Evolutionary conservation across 2,113 vertebrate genomes (phyloP), one percentile per base, ranked within the genome.

Genomic region (Caranx melampygus): DNA sequence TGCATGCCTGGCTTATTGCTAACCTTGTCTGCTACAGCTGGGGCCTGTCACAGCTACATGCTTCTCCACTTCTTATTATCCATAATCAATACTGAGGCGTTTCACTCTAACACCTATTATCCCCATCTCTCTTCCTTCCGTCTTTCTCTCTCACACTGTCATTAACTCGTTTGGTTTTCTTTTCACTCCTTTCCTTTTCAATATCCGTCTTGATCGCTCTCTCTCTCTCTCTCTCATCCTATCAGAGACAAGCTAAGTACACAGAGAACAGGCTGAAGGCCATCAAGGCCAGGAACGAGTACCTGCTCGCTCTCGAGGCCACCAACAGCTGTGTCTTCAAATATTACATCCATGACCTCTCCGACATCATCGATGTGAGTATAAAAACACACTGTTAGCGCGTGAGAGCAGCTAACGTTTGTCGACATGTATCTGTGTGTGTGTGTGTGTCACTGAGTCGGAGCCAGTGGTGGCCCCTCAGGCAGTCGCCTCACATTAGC

Each of bases 261-360:
- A 99, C 98, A 13, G 97, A 99, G 66, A 99, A 99, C 91, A 97
- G 95, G 78, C 95, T 99, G 93, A 99, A 99, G 92, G 98, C 98
- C 59, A 97, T 98, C 72, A 99, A 99, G 92, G 98, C 98, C 61
- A 95, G 98, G 78, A 99, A 99, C 8, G 98, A 99, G 79, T 99
- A 99, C 89, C 95, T 99, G 77, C 94, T 99, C 6, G 97, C 97
- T 55, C 95, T 99, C 78, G 98, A 99, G 86, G 98, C 97, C 55
- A 99, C 98, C 91, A 99, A 99, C 51, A 95, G 96, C 7, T 99
- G 97, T 1, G 97, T 99, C 86, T 99, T 99, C 95, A 99, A 99
- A 94, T 99, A 99, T 93, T 99, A 99, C 93, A 99, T 99, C 91
- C 98, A 99, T 0, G 98, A 99, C 94, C 95, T 99, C 87, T 97